Evolutionary conservation across 2,113 vertebrate genomes (phyloP).

Genomic region (Microcebus lehilahytsara): DNA sequence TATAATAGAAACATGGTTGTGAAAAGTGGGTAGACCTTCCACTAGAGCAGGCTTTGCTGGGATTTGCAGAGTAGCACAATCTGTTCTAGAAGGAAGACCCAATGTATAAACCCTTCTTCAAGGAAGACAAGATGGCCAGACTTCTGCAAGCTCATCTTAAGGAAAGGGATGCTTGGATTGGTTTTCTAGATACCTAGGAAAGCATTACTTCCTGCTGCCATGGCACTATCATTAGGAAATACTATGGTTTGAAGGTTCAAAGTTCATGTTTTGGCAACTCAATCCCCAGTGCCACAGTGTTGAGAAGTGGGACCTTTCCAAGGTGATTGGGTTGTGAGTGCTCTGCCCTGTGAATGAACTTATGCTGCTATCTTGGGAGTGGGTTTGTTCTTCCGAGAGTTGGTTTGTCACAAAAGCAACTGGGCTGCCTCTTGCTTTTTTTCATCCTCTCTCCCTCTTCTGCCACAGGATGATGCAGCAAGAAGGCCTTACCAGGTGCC

Average conservation of each 20-base stretch:
- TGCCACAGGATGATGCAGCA: neutral
- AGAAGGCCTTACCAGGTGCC: neutral
- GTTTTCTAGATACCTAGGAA: neutral
- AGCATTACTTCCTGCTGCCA: neutral
- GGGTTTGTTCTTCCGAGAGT: neutral
- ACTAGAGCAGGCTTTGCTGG: fast-evolving
- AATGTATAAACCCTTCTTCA: neutral
- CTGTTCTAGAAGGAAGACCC: neutral
- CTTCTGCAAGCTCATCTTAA: neutral
- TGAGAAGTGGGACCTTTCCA: neutral
- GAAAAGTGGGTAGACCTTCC: fast-evolving
- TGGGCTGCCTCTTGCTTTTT: neutral
- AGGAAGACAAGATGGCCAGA: too few species aligned
- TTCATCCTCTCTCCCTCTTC: neutral
- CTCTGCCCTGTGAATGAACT: neutral
- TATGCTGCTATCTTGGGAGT: neutral
- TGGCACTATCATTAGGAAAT: too few species aligned
- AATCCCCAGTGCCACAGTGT: too few species aligned
- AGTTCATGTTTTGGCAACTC: neutral
- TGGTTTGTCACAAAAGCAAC: neutral
- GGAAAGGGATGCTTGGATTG: neutral
- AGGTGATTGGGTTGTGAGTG: neutral
- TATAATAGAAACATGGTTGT: neutral
- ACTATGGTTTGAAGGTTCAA: neutral
- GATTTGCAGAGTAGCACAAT: fast-evolving